phyloP scores from a whole-genome alignment of 2,888 invertebrate species.

The Melolontha melolontha region DNA sequence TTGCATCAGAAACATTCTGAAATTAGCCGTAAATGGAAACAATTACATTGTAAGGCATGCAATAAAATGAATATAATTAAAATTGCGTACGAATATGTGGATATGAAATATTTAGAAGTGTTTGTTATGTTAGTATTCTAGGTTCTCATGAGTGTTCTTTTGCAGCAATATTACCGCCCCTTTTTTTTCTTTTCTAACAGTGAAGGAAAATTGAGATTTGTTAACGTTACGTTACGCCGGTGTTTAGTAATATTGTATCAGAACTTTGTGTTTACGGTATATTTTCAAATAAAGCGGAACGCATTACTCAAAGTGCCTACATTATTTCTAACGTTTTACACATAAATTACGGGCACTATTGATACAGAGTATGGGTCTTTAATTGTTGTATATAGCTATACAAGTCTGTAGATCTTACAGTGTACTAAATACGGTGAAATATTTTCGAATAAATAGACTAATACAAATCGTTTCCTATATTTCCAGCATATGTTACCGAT shows the following conservation, averaged over 20 bases:
- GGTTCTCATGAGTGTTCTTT: conserved; percentile 5
- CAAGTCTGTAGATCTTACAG: neutral
- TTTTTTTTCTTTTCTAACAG: conserved; percentile 1
- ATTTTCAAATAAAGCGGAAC: conserved; percentile 34
- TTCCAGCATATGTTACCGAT: too few relatives aligned
- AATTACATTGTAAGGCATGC: conserved; percentile 27
- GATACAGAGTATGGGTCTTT: neutral
- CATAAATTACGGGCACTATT: conserved; percentile 14
- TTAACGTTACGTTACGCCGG: neutral
- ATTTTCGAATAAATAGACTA: too few relatives aligned
- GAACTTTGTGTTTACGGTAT: conserved; percentile 28
- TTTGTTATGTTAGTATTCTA: conserved; percentile 7
- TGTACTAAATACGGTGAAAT: too few relatives aligned
- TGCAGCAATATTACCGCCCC: neutral
- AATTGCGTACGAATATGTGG: conserved; percentile 10
- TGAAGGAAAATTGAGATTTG: conserved; percentile 4
- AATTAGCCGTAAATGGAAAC: conserved; percentile 38
- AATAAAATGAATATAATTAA: conserved; percentile 30
- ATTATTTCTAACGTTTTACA: conserved; percentile 18
- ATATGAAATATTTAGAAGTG: conserved; percentile 9
- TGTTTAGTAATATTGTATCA: conserved; percentile 13
- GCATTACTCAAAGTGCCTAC: conserved; percentile 20
- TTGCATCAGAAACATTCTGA: conserved; percentile 26
- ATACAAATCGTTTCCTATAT: too few relatives aligned
- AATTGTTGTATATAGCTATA: neutral